Evolutionary conservation across 2,888 invertebrate species (phyloP).

Genomic region (Ennomos quercinarius): DNA sequence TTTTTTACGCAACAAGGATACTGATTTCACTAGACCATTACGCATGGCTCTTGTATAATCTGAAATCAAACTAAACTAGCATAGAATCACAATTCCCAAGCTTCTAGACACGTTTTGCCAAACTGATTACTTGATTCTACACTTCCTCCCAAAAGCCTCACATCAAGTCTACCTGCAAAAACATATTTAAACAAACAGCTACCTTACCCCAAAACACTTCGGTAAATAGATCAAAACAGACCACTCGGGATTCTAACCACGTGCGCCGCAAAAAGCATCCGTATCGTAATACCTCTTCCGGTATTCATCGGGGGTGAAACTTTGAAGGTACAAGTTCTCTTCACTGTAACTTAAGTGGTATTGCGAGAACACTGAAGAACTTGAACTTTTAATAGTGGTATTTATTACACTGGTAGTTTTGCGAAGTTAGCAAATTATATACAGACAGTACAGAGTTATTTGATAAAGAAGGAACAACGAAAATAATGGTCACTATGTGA

Average conservation of each 20-base stretch:
- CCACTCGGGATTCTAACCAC: conserved; percentile 23
- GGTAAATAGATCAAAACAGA: conserved; percentile 24
- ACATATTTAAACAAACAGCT: conserved; percentile 32
- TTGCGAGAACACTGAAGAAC: neutral
- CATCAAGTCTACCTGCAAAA: conserved; percentile 22
- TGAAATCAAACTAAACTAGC: too few species aligned
- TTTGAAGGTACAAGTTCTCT: conserved; percentile 6
- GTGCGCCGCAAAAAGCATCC: conserved; percentile 26
- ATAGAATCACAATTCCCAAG: too few species aligned
- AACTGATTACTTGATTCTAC: too few species aligned
- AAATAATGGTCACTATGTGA: too few species aligned
- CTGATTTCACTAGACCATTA: too few species aligned
- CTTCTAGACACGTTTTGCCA: too few species aligned
- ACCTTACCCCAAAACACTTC: conserved; percentile 16
- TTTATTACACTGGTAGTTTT: neutral
- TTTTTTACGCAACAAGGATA: too few species aligned
- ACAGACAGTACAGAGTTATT: neutral
- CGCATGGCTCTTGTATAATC: too few species aligned
- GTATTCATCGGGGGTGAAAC: conserved; percentile 13
- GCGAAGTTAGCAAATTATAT: neutral
- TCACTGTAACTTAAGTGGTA: neutral
- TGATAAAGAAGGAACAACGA: too few species aligned
- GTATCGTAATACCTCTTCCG: conserved; percentile 26
- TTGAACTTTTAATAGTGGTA: neutral
- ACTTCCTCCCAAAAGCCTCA: conserved; percentile 1